Evolutionary conservation across 2,113 vertebrate genomes (phyloP).

Genomic region (Herpetotheres cachinnans): DNA sequence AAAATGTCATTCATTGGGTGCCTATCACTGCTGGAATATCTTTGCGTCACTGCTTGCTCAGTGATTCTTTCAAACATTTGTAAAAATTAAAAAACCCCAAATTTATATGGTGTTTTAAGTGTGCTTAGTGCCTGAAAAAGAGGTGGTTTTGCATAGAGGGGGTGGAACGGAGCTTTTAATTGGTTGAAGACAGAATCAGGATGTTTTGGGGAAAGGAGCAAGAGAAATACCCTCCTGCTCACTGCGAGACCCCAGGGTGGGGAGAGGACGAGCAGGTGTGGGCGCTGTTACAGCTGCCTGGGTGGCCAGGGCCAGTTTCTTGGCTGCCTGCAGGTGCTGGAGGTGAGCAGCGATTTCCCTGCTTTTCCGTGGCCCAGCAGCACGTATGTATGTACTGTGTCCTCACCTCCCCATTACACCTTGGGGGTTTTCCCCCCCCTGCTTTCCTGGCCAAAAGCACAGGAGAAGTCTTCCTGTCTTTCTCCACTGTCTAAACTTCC

Average conservation of each 20-base stretch:
- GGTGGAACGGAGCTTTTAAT: neutral
- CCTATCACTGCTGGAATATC: conserved; percentile 29
- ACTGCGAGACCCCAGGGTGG: neutral
- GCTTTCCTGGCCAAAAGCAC: neutral
- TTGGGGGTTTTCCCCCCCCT: too few species aligned
- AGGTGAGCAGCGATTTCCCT: neutral
- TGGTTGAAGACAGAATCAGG: neutral
- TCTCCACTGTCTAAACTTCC: neutral
- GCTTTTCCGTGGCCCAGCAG: neutral
- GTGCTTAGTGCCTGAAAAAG: neutral
- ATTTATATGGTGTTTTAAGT: neutral
- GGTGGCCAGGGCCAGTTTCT: neutral
- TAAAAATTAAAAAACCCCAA: conserved; percentile 51
- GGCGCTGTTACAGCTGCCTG: rapidly evolving
- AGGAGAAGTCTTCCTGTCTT: neutral
- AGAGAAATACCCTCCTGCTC: neutral
- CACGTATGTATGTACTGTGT: neutral
- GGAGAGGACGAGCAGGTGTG: neutral
- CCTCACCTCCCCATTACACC: neutral
- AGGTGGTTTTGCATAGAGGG: neutral
- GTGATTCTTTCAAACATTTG: conserved; percentile 58
- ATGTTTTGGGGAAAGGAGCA: neutral
- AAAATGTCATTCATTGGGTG: conserved; percentile 5
- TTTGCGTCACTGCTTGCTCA: conserved; percentile 35
- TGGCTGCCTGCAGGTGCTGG: neutral